Base-by-base conservation (phyloP, 2,888 invertebrate species). In the Cheilosia scutellata region DNA sequence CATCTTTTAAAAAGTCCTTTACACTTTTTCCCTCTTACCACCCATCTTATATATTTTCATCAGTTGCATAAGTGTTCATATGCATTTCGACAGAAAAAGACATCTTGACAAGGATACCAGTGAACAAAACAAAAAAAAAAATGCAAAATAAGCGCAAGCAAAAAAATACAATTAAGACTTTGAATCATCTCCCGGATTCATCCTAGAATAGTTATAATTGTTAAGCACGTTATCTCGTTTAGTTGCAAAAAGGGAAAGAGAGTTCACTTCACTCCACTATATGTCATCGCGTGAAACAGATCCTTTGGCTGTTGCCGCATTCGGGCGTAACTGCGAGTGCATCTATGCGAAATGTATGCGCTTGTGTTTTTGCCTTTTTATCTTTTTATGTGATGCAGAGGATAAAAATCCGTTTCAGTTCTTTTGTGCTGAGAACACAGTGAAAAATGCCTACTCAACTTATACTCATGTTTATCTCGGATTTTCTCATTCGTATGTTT, bases 221-320 rank as follows among this genome's bases (percentile, higher is more conserved):
- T 51, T 44, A 37, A 55, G 33, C 63, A 74, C 55, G 63, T 63
- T 74, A 74, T 74, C 44, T 63, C 55, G 11, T 74, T 37, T 27
- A 51, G 51, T 51, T 11, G 58, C 31, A 6, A 29, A 33, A 63
- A 40, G 7, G 6, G 11, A 20, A 31, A 16, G 31, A 4, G 25
- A 9, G 40, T 40, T 25, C 27, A 33, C 13, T 4, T 40, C 27
- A 33, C 7, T 2, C 16, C 31, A 29, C 27, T 9, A 13, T 57
- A 11, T 49, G 58, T 57, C 58, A 58, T 70, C 57, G 13, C 7
- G 5, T n/a, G 2, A 16, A 16, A 57, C 44, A 42, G 29, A 44
- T 68, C 44, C 44, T 47, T 70, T 51, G 29, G 49, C 60, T 27
- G 40, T 27, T 33, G 33, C 51, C 74, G 53, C 62, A 63, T 49